Evolutionary conservation across 2,113 vertebrate species (phyloP).

Genomic region (Bos indicus): DNA sequence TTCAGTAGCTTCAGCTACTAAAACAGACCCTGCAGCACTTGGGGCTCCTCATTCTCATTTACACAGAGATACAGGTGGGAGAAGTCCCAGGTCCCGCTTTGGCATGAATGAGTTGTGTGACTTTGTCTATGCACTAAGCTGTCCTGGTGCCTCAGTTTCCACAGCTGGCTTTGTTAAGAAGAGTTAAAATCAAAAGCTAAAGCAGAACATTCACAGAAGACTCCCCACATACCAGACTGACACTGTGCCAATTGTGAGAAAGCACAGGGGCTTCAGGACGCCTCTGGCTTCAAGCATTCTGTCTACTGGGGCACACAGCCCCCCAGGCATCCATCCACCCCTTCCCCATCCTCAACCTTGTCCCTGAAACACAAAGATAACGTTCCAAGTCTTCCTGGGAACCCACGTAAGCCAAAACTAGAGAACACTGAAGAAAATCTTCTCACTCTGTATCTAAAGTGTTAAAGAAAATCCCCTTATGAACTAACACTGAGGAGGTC

Average conservation of each 20-base stretch:
- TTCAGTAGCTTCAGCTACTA: not conserved
- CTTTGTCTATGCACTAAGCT: not conserved
- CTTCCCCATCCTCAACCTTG: not conserved
- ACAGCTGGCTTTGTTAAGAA: not conserved
- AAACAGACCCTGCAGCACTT: not conserved
- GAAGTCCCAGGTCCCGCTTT: not conserved
- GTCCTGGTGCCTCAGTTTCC: not conserved
- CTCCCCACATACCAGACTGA: not conserved
- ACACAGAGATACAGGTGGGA: not conserved
- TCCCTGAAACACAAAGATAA: not conserved
- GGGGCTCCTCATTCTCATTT: not conserved
- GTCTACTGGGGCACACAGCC: not conserved
- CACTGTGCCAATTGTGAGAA: not conserved
- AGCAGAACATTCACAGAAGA: not conserved
- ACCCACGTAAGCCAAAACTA: not conserved
- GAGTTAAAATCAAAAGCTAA: not conserved
- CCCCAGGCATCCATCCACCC: not conserved
- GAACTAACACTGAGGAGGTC: slow-evolving; percentile 64
- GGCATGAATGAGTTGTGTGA: not conserved
- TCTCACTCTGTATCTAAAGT: slow-evolving; percentile 47
- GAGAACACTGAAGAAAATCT: not conserved
- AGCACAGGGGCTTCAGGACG: not conserved
- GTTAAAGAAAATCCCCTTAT: slow-evolving; percentile 60
- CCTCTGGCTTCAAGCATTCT: not conserved
- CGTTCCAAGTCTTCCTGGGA: not conserved